Evolutionary conservation across 2,888 invertebrate genomes (phyloP), one percentile per base, ranked within the genome.

Genomic region (Microplitis manilae): DNA sequence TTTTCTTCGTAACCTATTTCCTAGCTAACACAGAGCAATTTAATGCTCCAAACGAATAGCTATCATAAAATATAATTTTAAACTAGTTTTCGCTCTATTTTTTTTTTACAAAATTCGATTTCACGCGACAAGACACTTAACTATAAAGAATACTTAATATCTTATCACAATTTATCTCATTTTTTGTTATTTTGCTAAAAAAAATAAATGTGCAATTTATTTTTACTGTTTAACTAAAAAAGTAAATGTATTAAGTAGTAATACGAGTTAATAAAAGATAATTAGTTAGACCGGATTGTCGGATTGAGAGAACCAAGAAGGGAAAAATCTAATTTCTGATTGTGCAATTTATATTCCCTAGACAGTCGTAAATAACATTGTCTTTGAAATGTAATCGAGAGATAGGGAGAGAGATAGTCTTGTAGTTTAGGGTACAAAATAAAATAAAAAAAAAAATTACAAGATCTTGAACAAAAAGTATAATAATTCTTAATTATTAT

Each of bases 361-460:
- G 85, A 80, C 81, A 83, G 83, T 84, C 85, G 86, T 86, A 86
- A 86, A 86, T 86, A 85, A 86, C 83, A 80, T 81, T 80, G 77
- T 68, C 80, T 79, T 83, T 82, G 83, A 85, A 85, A 86, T 85
- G 84, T 85, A 86, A 86, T 86, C 86, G 50, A 13, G 85, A 85
- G 85, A 85, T 84, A 84, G 84, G 82, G 79, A 75, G 79, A 70
- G 30, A 50, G 50, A 50, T 50, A 8, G 8, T 50, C 2, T 61
- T 75, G 71, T 50, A 8, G 8, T 50, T 1, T 61, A 75, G 71
- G 61, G 17, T 39, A 7, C 38, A 20, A 68, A 68, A 68, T 41
- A 70, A 68, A 41, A 41, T 30, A 30, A 30, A 30, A 30, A 30
- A 30, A 30, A 30, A 30, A 30, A 30, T 30, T 30, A 30, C 30